Conservation (phyloP, 2,888 invertebrate genomes). For the Girardia tigrina region DNA sequence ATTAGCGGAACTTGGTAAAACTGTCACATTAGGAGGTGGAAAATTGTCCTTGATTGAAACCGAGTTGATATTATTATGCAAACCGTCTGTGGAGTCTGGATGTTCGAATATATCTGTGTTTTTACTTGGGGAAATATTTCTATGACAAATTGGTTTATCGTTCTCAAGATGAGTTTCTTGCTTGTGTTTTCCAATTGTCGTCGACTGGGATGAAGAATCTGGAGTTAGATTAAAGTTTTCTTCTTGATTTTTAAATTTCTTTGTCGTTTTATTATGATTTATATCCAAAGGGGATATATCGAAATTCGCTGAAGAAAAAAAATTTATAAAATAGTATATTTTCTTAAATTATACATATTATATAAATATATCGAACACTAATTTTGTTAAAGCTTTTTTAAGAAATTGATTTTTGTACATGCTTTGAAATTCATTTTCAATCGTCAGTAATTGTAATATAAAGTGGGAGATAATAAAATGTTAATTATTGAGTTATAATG, state of each 20-base stretch:
- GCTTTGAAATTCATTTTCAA: no score
- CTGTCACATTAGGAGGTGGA: background rate
- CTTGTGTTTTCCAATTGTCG: background rate
- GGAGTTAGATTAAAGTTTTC: slow-evolving; percentile 6
- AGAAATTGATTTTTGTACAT: no score
- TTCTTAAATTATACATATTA: no score
- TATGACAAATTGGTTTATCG: background rate
- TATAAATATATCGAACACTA: no score
- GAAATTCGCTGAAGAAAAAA: background rate
- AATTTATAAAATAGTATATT: no score
- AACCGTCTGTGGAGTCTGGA: background rate
- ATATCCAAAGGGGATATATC: background rate
- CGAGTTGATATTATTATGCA: background rate
- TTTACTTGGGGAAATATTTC: background rate
- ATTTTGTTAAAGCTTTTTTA: no score
- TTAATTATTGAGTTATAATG: no score
- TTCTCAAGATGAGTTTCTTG: background rate
- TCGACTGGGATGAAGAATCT: background rate
- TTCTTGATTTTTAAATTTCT: background rate
- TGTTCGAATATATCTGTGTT: background rate
- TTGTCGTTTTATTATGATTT: slow-evolving; percentile 2
- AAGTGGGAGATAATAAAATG: no score
- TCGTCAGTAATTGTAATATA: no score
- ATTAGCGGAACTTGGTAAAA: slow-evolving; percentile 1
- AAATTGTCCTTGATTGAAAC: background rate